Percentiles rank a stretch among this genome's conserved stretches.
phyloP scores from a whole-genome alignment of 2,888 invertebrate genomes.

The Drosophila leonis region DNA sequence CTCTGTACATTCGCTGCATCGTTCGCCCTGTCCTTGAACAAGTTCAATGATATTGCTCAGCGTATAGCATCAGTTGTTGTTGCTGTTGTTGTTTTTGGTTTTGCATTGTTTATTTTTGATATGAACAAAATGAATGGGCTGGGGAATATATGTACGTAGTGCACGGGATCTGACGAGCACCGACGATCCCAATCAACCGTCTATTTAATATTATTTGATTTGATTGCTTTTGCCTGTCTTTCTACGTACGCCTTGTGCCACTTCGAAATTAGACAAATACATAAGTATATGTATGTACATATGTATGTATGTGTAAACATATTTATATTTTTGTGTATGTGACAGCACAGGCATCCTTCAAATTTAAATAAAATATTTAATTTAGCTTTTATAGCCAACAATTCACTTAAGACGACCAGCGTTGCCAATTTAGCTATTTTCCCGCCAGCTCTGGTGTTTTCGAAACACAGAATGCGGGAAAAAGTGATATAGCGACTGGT shows the following conservation, averaged over 20 bases:
- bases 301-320: too few relatives aligned
- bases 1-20: conserved; percentile 11
- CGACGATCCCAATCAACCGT: conserved; percentile 25
- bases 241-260: conserved; percentile 38
- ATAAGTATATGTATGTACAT: not conserved
- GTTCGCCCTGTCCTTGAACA: conserved; percentile 63
- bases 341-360: conserved; percentile 1
- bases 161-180: conserved; percentile 3
- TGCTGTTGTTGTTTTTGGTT: conserved; percentile 27
- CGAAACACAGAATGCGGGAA: too few relatives aligned
- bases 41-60: conserved; percentile 69
- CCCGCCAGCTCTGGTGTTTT: too few relatives aligned
- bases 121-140: conserved; percentile 30
- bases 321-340: not conserved
- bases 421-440: too few relatives aligned
- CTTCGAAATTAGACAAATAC: conserved; percentile 26
- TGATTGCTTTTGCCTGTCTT: conserved; percentile 10
- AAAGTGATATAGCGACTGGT: too few relatives aligned
- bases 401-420: conserved; percentile 10
- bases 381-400: conserved; percentile 15
- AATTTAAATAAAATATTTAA: conserved; percentile 19
- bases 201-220: conserved; percentile 23
- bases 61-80: conserved; percentile 24
- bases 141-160: conserved; percentile 13
- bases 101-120: conserved; percentile 47